Percentiles rank a stretch among this genome's conserved stretches.
These are phyloP conservation scores for Lamproptera curius DNA, from an alignment of 2,888 invertebrate species.

Conservation along the genomic window DNA sequence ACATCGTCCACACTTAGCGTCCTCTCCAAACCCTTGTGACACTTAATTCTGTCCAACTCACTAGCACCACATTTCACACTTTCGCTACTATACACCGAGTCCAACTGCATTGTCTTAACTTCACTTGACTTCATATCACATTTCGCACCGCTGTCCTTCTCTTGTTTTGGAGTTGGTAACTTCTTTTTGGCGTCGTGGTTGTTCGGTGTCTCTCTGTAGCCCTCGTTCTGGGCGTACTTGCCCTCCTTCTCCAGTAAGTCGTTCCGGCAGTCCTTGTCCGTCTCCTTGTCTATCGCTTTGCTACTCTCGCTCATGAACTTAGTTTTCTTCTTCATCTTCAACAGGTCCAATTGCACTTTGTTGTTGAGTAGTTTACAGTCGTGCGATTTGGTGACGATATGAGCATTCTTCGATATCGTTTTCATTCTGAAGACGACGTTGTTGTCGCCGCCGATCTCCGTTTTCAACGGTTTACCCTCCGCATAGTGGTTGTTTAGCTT, in stretches of 20 bases:
- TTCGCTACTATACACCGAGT: slow-evolving; percentile 51
- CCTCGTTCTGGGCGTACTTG: slow-evolving; percentile 70
- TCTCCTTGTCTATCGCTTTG: slow-evolving; percentile 52
- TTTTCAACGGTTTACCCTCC: slow-evolving; percentile 56
- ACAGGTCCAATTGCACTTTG: slow-evolving; percentile 54
- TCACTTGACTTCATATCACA: slow-evolving; percentile 64
- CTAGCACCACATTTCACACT: slow-evolving; percentile 57
- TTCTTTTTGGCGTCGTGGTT: slow-evolving; percentile 70
- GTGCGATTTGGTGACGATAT: slow-evolving; percentile 69
- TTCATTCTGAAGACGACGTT: slow-evolving; percentile 70
- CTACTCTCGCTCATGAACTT: slow-evolving; percentile 54
- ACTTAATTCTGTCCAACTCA: slow-evolving; percentile 62
- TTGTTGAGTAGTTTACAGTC: slow-evolving; percentile 60
- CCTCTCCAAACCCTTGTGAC: slow-evolving; percentile 58
- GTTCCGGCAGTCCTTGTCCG: slow-evolving; percentile 78
- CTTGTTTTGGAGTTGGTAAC: slow-evolving; percentile 55
- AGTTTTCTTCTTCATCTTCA: slow-evolving; percentile 66
- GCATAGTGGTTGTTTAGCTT: slow-evolving; percentile 62
- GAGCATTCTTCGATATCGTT: slow-evolving; percentile 69
- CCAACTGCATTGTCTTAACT: slow-evolving; percentile 56
- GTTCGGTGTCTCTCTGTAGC: slow-evolving; percentile 68
- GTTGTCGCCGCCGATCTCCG: slow-evolving; percentile 62
- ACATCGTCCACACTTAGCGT: slow-evolving; percentile 55
- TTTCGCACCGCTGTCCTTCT: slow-evolving; percentile 57
- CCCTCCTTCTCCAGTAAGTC: slow-evolving; percentile 77